Percentiles rank a stretch among this genome's conserved stretches.
Evolutionary conservation across 2,113 vertebrate species (phyloP).

Genomic region (Microcebus ravelobensis): DNA sequence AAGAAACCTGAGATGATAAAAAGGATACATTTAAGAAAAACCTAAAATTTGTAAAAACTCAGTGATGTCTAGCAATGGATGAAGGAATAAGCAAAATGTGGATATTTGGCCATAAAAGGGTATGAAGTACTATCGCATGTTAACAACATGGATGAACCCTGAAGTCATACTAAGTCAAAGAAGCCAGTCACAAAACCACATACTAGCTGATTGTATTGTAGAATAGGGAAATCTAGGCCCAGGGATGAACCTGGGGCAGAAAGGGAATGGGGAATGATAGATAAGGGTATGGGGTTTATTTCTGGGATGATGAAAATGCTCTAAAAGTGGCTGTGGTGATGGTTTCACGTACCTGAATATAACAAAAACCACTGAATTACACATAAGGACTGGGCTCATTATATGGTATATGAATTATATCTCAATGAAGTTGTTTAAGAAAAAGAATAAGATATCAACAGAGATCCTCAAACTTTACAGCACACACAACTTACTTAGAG

Average conservation of each 20-base stretch:
- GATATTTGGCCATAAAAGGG: background rate
- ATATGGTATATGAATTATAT: background rate
- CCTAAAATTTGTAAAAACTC: background rate
- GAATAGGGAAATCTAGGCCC: background rate
- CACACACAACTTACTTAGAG: background rate
- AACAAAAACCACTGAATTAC: background rate
- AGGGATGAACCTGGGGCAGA: background rate
- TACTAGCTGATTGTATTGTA: too few species aligned
- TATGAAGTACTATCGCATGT: background rate
- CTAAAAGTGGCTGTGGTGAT: background rate
- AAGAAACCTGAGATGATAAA: background rate
- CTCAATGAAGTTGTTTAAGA: background rate
- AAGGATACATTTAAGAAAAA: background rate
- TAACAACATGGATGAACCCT: background rate
- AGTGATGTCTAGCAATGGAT: background rate
- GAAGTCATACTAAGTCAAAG: background rate
- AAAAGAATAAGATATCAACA: background rate
- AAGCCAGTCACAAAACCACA: background rate
- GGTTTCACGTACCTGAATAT: background rate
- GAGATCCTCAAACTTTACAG: background rate
- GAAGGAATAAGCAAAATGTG: background rate
- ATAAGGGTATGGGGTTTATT: background rate
- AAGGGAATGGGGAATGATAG: background rate
- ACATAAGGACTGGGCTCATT: background rate
- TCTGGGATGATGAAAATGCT: background rate